A percentile compares a stretch with the other conserved stretches of the same genome.
Conservation (phyloP, 2,888 invertebrate genomes). For the Xanthia togata region DNA sequence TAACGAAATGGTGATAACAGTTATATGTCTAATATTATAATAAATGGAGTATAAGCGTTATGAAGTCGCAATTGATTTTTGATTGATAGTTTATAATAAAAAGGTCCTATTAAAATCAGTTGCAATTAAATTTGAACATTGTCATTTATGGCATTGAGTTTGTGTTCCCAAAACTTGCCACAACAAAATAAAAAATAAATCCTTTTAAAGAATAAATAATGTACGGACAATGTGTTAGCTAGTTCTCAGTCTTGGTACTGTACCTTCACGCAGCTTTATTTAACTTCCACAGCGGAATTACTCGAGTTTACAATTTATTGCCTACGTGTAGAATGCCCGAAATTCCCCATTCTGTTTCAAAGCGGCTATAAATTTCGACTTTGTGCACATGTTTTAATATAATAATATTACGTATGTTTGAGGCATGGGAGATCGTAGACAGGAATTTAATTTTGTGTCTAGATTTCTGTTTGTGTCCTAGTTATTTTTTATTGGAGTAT, state of each 20-base stretch:
- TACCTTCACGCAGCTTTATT: constrained; percentile 19
- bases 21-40: neutral
- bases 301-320: constrained; percentile 44
- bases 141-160: neutral
- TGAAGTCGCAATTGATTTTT: neutral
- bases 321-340: constrained; percentile 55
- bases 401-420: too few relatives aligned
- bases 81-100: neutral
- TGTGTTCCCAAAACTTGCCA: neutral
- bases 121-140: neutral
- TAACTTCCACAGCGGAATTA: constrained; percentile 15
- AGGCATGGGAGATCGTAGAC: neutral
- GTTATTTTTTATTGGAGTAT: constrained; percentile 12
- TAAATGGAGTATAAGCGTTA: neutral
- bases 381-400: constrained; percentile 40
- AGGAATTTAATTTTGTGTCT: constrained; percentile 35
- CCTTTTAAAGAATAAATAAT: neutral
- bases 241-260: constrained; percentile 13
- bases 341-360: constrained; percentile 31
- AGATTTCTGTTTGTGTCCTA: neutral
- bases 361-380: constrained; percentile 39
- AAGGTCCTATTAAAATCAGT: neutral
- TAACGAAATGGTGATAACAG: too few relatives aligned
- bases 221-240: neutral
- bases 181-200: neutral